Base-by-base conservation (phyloP, 37 sponge, comb jelly and placozoan species). In the Agelas oroides region DNA sequence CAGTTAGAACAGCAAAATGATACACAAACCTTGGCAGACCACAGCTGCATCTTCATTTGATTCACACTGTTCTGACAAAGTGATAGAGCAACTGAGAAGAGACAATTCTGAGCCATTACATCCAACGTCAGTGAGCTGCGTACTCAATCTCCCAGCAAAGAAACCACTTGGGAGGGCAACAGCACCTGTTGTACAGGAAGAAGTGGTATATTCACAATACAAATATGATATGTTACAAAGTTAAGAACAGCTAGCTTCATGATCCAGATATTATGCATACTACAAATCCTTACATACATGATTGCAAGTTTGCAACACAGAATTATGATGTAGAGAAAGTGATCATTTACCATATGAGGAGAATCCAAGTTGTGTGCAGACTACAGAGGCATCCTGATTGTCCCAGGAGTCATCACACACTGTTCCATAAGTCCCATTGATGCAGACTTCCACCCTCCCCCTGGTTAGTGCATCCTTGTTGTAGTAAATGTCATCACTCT, bases 381-480 rank as follows among this genome's bases (percentile, higher is more conserved):
- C 72, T 40, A 88, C 89, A 68, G 75, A 65, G 28, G 89, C 77
- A 82, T 88, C 83, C 35, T 38, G 23, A 74, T 67, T 67, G 52
- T 52, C 76, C 89, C 89, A 88, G 60, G 20, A 17, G 53, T 88
- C 87, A 70, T 78, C 83, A 82, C 89, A 88, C 25, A 88, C 76
- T 58, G 83, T 88, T 11, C 69, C 39, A 62, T 71, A 88, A 5
- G 31, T 66, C 5, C 53, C 54, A 33, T 67, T 67, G 23, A 75
- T 1, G 53, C 85, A 84, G 13, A 84, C 64, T 53, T 84, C 85
- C 28, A 84, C 85, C 65, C 85, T 65, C 5, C 84, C 84, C n/a
- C 75, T 40, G 34, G 53, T 65, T 6, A 75, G 84, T 40, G 61
- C 64, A 24, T 72, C 73, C n/a, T 37, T 24, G 25, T 72, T 41